phyloP scores from a whole-genome alignment of 2,797 vertebrate genomes.

The Syndactyla subalaris region DNA sequence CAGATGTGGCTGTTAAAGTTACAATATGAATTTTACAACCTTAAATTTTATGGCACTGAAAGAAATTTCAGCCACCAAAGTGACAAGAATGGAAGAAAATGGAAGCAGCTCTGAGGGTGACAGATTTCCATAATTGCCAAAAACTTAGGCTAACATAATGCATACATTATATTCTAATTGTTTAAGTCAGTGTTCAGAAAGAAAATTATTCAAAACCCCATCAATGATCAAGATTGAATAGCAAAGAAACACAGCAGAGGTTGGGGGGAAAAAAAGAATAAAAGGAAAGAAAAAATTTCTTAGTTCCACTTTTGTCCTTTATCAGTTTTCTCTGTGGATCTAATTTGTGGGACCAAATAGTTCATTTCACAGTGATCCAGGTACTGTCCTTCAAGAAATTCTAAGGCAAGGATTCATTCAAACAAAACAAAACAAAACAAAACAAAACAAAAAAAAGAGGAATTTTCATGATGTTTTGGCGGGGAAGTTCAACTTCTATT shows the following conservation, averaged over 20 bases:
- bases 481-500: constrained; percentile 14
- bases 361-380: not conserved
- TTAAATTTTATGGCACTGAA: constrained; percentile 78
- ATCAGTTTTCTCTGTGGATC: not conserved
- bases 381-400: not conserved
- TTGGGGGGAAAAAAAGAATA: not conserved
- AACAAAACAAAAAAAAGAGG: not conserved
- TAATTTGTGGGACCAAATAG: not conserved
- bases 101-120: not conserved
- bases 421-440: not conserved
- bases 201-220: not conserved
- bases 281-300: not conserved
- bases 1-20: constrained; percentile 86
- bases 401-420: not conserved
- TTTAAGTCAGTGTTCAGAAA: not conserved
- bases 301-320: not conserved
- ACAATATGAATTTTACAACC: constrained; percentile 85
- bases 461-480: not conserved
- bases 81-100: constrained; percentile 59
- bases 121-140: not conserved
- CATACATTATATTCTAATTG: not conserved
- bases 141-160: not conserved
- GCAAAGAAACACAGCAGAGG: not conserved
- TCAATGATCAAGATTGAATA: not conserved
- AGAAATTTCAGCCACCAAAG: constrained; percentile 76